phyloP scores from a whole-genome alignment of 1,140 invertebrate genomes.

The Pogonognathellus flavescens region DNA sequence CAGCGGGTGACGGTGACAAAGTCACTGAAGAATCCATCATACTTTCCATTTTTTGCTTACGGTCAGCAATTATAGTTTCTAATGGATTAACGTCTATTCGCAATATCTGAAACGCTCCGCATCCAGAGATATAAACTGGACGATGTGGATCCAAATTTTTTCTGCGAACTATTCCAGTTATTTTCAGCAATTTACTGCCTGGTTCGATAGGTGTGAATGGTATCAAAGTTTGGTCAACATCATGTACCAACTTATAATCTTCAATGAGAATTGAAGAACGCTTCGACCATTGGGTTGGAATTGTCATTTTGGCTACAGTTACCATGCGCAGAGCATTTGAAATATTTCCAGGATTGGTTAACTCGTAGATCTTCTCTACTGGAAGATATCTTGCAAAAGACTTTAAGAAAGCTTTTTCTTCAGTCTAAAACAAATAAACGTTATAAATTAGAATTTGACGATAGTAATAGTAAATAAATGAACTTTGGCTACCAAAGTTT shows the following conservation, averaged over 20 bases:
- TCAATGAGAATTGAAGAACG: conserved; percentile 64
- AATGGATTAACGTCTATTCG: conserved; percentile 56
- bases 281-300: conserved; percentile 60
- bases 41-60: not conserved
- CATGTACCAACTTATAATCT: not conserved
- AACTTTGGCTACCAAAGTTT: too few relatives aligned
- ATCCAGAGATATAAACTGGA: conserved; percentile 60
- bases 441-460: too few relatives aligned
- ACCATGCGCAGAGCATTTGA: conserved; percentile 64
- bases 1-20: not conserved
- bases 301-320: conserved; percentile 59
- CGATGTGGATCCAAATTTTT: conserved; percentile 64
- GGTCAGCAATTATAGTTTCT: not conserved
- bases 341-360: conserved; percentile 61
- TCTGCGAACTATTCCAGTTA: conserved; percentile 55
- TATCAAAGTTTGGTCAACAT: conserved; percentile 3
- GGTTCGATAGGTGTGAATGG: not conserved
- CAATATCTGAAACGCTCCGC: conserved; percentile 61
- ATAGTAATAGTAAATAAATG: too few relatives aligned
- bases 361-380: conserved; percentile 60
- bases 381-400: conserved; percentile 50
- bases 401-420: conserved; percentile 65
- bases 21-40: not conserved
- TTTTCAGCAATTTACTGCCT: conserved; percentile 44
- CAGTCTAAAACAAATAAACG: conserved; percentile 53